Base-by-base conservation (phyloP, 1,140 invertebrate species). In the Megalopta genalis region DNA sequence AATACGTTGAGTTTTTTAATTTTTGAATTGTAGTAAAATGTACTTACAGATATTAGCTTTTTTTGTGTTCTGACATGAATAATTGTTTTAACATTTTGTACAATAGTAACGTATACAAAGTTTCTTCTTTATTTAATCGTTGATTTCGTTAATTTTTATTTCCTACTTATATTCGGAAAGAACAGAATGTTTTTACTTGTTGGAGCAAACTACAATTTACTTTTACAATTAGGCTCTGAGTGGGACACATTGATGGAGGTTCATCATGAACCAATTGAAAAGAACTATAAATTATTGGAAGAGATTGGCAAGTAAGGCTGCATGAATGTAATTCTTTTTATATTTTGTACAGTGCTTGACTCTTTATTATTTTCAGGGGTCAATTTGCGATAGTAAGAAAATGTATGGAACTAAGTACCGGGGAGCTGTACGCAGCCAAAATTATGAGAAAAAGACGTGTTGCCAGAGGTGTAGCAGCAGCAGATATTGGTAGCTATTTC, bases 361-460 rank as follows among this genome's bases (percentile, higher is more conserved):
- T 72, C 73, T 67, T 62, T 80, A 6, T 73, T 70, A 76, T 75
- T 92, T 91, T 2, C 80, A 96, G 95, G 87, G 96, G 96, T 42
- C 95, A 96, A 90, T 97, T 96, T 93, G 96, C 96, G 3, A 93
- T 95, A 77, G 96, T 96, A 52, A 93, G 94, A 88, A 93, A 94
- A 90, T 95, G 95, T 81, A 90, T 91, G 46, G 94, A 96, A 84
- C 90, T 93, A 71, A 92, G 93, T 82, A 94, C 94, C 6, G 93
- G 94, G 2, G 82, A 90, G 21, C 90, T 94, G 71, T 96, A 94
- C 90, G 96, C 96, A 21, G 96, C 96, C 81, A 96, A 96, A 91
- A 95, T 95, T 86, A 95, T 96, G 86, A 93, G 95, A 79, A 96
- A 96, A 85, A 90, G 95, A 62, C 92, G 95, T 71, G 93, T 94